Evolutionary conservation across 2,113 vertebrate species (phyloP).

Genomic region (Pterocles orientalis): DNA sequence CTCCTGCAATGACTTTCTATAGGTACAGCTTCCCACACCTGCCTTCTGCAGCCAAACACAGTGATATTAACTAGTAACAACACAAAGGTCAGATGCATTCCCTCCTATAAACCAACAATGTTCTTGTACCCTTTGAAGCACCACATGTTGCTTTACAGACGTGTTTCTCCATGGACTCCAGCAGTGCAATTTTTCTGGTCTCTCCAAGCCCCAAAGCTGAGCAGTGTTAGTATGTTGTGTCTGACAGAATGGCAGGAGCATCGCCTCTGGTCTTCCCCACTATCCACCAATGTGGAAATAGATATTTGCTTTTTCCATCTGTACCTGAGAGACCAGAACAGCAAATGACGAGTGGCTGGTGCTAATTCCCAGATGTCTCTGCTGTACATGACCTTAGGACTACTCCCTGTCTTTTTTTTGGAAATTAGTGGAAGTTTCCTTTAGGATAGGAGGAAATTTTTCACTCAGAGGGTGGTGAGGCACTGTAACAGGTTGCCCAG

Average conservation of each 20-base stretch:
- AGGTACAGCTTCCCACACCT: not conserved
- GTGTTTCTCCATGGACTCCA: not conserved
- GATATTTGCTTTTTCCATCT: not conserved
- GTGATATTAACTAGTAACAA: too few relatives aligned
- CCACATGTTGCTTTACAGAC: not conserved
- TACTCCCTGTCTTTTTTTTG: not conserved
- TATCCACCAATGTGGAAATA: not conserved
- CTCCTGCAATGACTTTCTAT: not conserved
- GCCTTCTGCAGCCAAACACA: not conserved
- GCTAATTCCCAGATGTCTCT: not conserved
- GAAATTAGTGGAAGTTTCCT: not conserved
- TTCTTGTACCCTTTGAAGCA: not conserved
- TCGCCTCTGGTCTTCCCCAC: not conserved
- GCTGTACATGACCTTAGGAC: not conserved
- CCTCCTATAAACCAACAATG: fast-evolving
- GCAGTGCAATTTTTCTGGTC: not conserved
- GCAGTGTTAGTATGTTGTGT: not conserved
- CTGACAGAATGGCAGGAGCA: not conserved
- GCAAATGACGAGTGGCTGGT: not conserved
- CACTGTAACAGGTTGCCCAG: too few relatives aligned
- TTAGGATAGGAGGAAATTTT: too few relatives aligned
- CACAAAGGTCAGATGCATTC: fast-evolving
- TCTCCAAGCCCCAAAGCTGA: fast-evolving
- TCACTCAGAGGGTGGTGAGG: too few relatives aligned
- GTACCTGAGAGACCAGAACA: not conserved